These are phyloP conservation scores for Camelus bactrianus DNA, from an alignment of 2,113 vertebrate genomes.

Conservation along the genomic window DNA sequence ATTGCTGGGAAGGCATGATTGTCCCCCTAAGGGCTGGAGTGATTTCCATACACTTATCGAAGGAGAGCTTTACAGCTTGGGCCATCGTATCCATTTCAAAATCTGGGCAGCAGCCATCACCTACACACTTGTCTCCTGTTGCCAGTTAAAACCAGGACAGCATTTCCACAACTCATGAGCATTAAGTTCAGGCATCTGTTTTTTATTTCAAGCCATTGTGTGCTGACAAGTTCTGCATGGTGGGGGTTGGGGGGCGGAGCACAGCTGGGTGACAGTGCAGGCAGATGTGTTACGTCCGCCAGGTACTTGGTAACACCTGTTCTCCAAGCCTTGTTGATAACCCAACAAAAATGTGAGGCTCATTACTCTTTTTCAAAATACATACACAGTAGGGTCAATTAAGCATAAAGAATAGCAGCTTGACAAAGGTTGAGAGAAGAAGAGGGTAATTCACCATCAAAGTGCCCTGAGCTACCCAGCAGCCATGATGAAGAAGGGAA, in stretches of 20 bases:
- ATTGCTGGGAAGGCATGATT: conserved; percentile 45
- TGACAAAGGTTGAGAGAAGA: conserved; percentile 2
- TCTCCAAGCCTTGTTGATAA: conserved; percentile 3
- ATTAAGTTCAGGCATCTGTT: conserved; percentile 44
- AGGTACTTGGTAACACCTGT: conserved; percentile 16
- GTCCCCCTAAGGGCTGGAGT: background rate
- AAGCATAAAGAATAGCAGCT: background rate
- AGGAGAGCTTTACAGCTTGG: background rate
- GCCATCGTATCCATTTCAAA: background rate
- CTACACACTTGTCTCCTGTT: background rate
- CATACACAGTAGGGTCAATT: background rate
- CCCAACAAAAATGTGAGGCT: conserved; percentile 19
- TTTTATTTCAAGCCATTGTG: conserved; percentile 50
- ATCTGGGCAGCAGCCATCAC: background rate
- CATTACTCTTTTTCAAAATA: conserved; percentile 5
- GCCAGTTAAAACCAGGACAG: conserved; percentile 11
- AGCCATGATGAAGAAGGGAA: background rate
- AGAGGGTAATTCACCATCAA: background rate
- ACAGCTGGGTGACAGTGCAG: conserved; percentile 5
- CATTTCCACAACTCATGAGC: background rate
- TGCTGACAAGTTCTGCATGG: conserved; percentile 38
- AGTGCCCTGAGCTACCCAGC: background rate
- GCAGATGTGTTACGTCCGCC: background rate
- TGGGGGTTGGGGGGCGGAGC: background rate
- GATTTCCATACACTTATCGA: conserved; percentile 7